Evolutionary conservation across 2,888 invertebrate species (phyloP).

Genomic region (Laothoe populi): DNA sequence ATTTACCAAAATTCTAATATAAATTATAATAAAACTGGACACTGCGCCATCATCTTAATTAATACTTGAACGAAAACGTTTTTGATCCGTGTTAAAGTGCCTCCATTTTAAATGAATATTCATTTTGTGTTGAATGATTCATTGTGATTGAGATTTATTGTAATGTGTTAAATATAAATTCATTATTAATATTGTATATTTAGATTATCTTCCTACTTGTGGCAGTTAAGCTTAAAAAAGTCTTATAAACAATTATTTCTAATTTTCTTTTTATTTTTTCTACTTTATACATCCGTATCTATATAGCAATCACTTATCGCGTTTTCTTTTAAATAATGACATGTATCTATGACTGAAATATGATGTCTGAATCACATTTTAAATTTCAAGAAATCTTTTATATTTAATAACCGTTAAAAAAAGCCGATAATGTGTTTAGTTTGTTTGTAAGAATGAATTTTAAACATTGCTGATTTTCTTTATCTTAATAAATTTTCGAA

Average conservation of each 20-base stretch:
- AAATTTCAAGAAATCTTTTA: not conserved
- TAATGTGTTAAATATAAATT: slow-evolving; percentile 21
- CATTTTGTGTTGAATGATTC: slow-evolving; percentile 13
- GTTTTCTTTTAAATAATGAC: no score
- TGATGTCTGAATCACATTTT: no score
- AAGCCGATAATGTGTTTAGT: not conserved
- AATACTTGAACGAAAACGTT: slow-evolving; percentile 41
- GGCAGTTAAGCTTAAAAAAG: no score
- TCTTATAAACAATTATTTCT: no score
- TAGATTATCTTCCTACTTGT: not conserved
- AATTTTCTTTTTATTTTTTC: not conserved
- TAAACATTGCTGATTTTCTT: slow-evolving; percentile 4
- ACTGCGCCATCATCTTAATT: slow-evolving; percentile 62
- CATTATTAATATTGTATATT: not conserved
- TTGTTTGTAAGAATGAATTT: not conserved
- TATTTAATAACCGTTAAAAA: not conserved
- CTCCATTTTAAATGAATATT: slow-evolving; percentile 54
- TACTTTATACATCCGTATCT: no score
- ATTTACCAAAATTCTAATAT: slow-evolving; percentile 21
- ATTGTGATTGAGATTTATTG: slow-evolving; percentile 46
- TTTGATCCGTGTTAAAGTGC: slow-evolving; percentile 4
- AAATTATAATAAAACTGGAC: slow-evolving; percentile 39
- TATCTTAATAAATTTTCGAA: slow-evolving; percentile 35
- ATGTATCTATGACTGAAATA: no score
- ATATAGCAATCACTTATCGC: no score